Evolutionary conservation across 2,797 vertebrate genomes (phyloP).

Genomic region (Hippopotamyrus pictus): DNA sequence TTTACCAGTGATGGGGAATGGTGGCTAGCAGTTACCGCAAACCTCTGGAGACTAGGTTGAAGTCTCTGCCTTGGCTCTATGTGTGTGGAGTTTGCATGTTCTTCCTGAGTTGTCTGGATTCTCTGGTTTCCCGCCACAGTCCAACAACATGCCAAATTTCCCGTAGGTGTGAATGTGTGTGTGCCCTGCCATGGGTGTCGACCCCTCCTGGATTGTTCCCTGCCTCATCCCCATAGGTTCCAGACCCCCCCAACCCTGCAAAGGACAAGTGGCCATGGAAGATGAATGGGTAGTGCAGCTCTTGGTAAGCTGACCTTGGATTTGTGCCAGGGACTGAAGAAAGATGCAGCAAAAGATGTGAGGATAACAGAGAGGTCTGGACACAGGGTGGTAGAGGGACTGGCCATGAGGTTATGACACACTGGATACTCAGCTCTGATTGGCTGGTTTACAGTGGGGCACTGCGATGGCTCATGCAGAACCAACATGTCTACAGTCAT

Average conservation of each 20-base stretch:
- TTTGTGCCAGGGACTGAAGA: not conserved
- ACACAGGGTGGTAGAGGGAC: not conserved
- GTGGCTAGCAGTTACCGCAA: not conserved
- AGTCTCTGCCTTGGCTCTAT: not conserved
- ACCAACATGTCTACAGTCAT: not conserved
- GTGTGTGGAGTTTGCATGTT: too few species aligned
- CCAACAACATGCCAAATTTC: not conserved
- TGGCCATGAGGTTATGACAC: not conserved
- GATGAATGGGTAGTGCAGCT: not conserved
- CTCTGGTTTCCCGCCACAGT: not conserved
- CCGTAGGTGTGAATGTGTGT: not conserved
- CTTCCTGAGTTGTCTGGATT: not conserved
- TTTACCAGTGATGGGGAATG: not conserved
- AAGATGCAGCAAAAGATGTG: not conserved
- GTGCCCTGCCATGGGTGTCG: not conserved
- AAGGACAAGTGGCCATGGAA: not conserved
- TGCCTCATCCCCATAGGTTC: not conserved
- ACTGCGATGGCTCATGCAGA: not conserved
- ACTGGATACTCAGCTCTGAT: not conserved
- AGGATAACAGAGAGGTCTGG: not conserved
- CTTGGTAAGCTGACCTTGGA: not conserved
- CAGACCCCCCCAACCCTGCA: not conserved
- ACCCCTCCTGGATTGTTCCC: not conserved
- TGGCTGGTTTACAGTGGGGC: not conserved
- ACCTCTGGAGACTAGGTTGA: not conserved